These are phyloP conservation scores for Argya squamiceps DNA, from an alignment of 2,797 vertebrate species.

Conservation along the genomic window DNA sequence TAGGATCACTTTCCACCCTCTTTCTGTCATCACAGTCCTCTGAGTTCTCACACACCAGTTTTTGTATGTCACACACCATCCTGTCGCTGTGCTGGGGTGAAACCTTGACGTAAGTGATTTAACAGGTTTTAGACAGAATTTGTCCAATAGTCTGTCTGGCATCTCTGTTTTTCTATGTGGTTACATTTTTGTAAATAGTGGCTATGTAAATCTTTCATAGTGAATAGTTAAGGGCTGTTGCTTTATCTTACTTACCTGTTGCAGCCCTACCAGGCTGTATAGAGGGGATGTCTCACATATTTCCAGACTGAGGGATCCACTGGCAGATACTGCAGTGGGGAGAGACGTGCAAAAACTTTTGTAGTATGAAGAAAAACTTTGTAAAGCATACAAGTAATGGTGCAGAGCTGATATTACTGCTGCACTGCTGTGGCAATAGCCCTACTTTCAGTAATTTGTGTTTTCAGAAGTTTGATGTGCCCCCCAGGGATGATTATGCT, in stretches of 20 bases:
- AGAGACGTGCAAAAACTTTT: not conserved
- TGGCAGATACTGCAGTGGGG: not conserved
- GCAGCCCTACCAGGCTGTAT: not conserved
- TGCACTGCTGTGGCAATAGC: not conserved
- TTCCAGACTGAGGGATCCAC: not conserved
- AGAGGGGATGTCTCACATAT: not conserved
- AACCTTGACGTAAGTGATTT: not conserved
- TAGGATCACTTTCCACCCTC: not conserved
- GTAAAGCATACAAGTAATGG: not conserved
- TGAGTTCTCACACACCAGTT: not conserved
- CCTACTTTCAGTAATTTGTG: not conserved
- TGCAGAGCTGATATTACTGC: not conserved
- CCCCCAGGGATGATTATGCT: not conserved
- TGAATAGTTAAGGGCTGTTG: not conserved
- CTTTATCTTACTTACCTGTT: not conserved
- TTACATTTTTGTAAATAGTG: not conserved
- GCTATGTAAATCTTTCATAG: not conserved
- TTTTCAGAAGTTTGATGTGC: not conserved
- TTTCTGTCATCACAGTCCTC: not conserved
- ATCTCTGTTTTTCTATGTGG: not conserved
- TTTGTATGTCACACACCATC: not conserved
- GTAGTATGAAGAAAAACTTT: not conserved
- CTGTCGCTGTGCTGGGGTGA: accelerated
- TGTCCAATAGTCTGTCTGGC: not conserved
- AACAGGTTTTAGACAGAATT: not conserved